Conservation (phyloP, 2,888 invertebrate genomes). For the Neoitamus cyanurus region DNA sequence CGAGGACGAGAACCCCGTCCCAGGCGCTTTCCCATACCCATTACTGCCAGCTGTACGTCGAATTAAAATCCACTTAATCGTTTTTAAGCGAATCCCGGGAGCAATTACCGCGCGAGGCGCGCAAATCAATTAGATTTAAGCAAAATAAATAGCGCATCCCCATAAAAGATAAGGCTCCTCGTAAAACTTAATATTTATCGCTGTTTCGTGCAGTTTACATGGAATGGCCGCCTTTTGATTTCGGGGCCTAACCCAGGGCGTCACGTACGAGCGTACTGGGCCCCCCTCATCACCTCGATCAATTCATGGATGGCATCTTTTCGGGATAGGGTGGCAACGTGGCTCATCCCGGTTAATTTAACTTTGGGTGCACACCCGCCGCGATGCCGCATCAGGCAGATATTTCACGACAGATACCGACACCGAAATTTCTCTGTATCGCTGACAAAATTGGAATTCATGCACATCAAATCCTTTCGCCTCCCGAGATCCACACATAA, state of each 20-base stretch:
- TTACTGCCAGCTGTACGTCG: constrained; percentile 12
- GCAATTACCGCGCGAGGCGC: constrained; percentile 19
- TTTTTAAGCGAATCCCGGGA: constrained; percentile 13
- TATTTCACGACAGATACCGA: neutral
- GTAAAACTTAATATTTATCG: constrained; percentile 50
- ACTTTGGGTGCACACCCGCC: constrained; percentile 22
- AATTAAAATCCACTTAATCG: constrained; percentile 31
- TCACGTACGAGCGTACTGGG: neutral
- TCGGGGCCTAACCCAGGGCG: neutral
- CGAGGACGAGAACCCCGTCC: neutral
- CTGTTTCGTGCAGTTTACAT: constrained; percentile 33
- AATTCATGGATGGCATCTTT: neutral
- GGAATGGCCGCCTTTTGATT: constrained; percentile 2
- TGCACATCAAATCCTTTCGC: constrained; percentile 27
- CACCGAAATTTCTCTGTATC: neutral
- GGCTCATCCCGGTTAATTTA: constrained; percentile 23
- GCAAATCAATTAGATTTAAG: constrained; percentile 36
- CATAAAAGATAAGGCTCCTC: constrained; percentile 48
- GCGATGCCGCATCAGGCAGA: neutral
- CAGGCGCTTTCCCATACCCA: neutral
- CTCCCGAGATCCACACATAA: constrained; percentile 4
- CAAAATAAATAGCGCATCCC: constrained; percentile 12
- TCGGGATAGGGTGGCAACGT: neutral
- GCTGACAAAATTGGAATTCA: constrained; percentile 35
- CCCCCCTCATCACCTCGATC: neutral